These are phyloP conservation scores for Crocallis elinguaria DNA, from an alignment of 2,888 invertebrate genomes.

Conservation along the genomic window DNA sequence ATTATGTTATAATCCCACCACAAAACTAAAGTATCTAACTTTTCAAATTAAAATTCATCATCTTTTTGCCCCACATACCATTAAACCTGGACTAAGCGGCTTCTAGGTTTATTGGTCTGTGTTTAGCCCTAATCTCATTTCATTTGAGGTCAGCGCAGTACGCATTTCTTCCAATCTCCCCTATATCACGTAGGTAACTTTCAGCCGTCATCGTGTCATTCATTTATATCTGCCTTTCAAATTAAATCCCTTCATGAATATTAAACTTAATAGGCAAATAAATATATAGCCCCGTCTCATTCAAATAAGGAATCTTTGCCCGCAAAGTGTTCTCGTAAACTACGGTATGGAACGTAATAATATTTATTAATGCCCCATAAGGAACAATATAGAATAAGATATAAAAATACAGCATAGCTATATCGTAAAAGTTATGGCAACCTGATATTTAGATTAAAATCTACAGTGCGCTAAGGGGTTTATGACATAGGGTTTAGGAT, in stretches of 20 bases:
- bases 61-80: too few relatives aligned
- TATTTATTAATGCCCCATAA: constrained; percentile 49
- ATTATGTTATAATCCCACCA: too few relatives aligned
- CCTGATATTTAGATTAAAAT: constrained; percentile 22
- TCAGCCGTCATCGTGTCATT: too few relatives aligned
- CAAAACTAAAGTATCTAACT: too few relatives aligned
- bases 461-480: constrained; percentile 4
- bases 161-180: too few relatives aligned
- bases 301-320: constrained; percentile 4
- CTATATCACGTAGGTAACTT: too few relatives aligned
- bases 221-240: neutral
- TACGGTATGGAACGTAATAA: constrained; percentile 41
- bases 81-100: too few relatives aligned
- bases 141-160: too few relatives aligned
- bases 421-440: constrained; percentile 19
- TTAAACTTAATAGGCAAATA: constrained; percentile 5
- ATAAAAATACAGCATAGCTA: constrained; percentile 44
- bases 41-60: too few relatives aligned
- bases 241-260: neutral
- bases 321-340: constrained; percentile 27
- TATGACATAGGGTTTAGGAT: constrained; percentile 9
- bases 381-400: constrained; percentile 60
- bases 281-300: neutral
- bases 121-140: too few relatives aligned
- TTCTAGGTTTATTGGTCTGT: too few relatives aligned